phyloP scores from a whole-genome alignment of 2,797 vertebrate genomes.

The Paedocypris micromegethes region DNA sequence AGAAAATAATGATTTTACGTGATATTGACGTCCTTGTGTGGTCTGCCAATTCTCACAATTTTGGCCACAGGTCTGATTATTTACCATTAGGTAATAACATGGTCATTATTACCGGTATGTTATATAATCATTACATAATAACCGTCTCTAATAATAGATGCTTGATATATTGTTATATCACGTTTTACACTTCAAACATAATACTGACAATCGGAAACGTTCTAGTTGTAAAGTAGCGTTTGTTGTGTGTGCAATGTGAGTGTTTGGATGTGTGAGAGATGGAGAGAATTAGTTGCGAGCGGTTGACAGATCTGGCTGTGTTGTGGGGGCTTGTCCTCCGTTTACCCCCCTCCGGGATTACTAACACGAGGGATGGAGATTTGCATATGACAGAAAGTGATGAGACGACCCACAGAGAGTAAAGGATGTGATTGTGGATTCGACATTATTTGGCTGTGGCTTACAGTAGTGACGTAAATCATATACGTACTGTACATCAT shows the following conservation, averaged over 20 bases:
- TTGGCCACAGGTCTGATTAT: no score
- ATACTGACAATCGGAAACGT: not conserved
- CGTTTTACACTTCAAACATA: slow-evolving; percentile 1
- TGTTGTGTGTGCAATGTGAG: slow-evolving; percentile 14
- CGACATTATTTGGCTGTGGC: slow-evolving; percentile 18
- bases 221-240: slow-evolving; percentile 29
- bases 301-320: slow-evolving; percentile 40
- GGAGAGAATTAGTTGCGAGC: slow-evolving; percentile 19
- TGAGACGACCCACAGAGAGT: slow-evolving; percentile 50
- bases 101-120: no score
- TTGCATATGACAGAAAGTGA: slow-evolving; percentile 46
- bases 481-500: no score
- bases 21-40: no score
- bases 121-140: no score
- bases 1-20: no score
- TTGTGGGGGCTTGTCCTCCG: slow-evolving; percentile 49
- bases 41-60: no score
- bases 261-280: slow-evolving; percentile 15
- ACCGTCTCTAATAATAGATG: no score
- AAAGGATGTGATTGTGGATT: slow-evolving; percentile 24
- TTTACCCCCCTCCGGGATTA: slow-evolving; percentile 54
- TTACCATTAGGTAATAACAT: no score
- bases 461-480: slow-evolving; percentile 37
- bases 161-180: no score
- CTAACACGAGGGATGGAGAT: slow-evolving; percentile 48